Evolutionary conservation across 2,888 invertebrate genomes (phyloP), one percentile per base, ranked within the genome.

Genomic region (Lobophora halterata): DNA sequence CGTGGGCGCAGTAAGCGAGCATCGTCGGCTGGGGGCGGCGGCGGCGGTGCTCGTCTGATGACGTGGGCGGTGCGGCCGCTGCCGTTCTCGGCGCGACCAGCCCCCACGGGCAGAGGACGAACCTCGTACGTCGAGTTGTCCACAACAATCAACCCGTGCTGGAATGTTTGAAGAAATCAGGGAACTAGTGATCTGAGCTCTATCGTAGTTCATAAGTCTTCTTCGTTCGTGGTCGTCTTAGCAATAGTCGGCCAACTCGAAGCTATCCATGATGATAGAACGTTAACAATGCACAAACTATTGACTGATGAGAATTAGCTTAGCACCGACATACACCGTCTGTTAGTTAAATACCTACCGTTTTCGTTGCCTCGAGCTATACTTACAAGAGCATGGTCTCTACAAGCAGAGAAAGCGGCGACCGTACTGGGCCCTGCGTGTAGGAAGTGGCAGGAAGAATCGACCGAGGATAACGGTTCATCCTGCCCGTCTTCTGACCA

Each of bases 41-140:
- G 79, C 10, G 88, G 80, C 0, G 85, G 73, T 2, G 90, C 89
- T 38, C 90, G 79, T 25, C 90, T 87, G 5, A 92, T 83, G 17
- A 92, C 73, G 65, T 92, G 92, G 0, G 92, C 91, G 1, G 71
- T 78, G 42, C 77, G 67, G 43, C 70, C 48, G 59, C 58, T 53
- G 54, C 71, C 65, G 66, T 81, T 59, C 60, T 81, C 65, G 46
- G 75, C 71, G 57, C 88, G 68, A 52, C 78, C 62, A 55, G 60
- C 48, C 36, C 79, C 80, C 10, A 71, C 55, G 3, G 87, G 80
- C 46, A 93, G 61, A 0, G 94, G 93, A 9, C 90, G 90, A 32
- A 94, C 91, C 76, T 93, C 93, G 44, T 92, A 88, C 0, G 92
- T 92, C 1, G 90, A 83, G 60, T 93, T 91, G 44, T 91, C 89